A percentile compares a stretch with the other conserved stretches of the same genome.
These are phyloP conservation scores for Danio jaintianensis DNA, from an alignment of 2,797 vertebrate species.

Conservation along the genomic window DNA sequence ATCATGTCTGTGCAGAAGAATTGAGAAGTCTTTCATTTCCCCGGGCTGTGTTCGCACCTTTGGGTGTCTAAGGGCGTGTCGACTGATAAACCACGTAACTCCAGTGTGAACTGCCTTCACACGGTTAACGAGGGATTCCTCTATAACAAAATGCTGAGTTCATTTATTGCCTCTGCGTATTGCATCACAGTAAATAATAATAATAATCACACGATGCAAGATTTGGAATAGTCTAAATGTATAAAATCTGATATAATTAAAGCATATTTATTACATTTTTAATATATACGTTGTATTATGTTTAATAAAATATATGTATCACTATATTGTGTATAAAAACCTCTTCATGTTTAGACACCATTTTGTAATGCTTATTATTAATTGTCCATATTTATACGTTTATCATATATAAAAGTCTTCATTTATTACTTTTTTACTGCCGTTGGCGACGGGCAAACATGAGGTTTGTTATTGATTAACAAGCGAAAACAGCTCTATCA, in stretches of 20 bases:
- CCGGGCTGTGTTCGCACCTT: conserved; percentile 60
- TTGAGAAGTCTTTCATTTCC: conserved; percentile 25
- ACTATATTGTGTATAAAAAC: neutral
- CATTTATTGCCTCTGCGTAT: neutral
- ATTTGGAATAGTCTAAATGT: neutral
- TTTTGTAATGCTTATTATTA: neutral
- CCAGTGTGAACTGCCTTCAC: conserved; percentile 20
- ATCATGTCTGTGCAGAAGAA: neutral
- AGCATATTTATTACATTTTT: neutral
- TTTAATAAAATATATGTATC: too few species aligned
- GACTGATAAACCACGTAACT: neutral
- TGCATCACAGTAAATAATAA: neutral
- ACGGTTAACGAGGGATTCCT: conserved; percentile 54
- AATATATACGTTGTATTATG: neutral
- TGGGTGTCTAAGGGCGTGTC: conserved; percentile 58
- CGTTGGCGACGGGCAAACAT: neutral
- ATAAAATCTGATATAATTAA: too few species aligned
- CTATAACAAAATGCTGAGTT: conserved; percentile 34
- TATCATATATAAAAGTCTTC: neutral
- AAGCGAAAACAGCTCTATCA: conserved; percentile 48
- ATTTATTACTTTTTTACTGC: neutral
- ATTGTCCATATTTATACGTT: neutral
- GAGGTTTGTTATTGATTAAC: conserved; percentile 36
- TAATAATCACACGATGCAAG: neutral
- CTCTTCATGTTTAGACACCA: neutral